Conservation (phyloP, 2,113 vertebrate genomes). For the Tichodroma muraria region DNA sequence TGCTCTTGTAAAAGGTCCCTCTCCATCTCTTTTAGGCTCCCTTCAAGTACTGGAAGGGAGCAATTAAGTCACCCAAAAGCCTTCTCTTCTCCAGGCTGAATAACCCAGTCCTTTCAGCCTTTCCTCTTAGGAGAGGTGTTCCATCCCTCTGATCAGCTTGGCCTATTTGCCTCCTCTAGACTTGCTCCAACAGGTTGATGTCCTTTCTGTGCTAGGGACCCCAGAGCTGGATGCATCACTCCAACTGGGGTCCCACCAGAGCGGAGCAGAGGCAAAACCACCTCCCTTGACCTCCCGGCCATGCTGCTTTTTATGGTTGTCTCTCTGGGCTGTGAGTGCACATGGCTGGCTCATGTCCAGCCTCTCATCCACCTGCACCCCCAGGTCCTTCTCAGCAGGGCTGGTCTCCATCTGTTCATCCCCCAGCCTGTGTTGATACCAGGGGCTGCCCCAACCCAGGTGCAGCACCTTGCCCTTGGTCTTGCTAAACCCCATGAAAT, state of each 20-base stretch:
- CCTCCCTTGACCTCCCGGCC: neutral
- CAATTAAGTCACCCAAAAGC: neutral
- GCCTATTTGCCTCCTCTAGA: neutral
- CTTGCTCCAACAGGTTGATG: neutral
- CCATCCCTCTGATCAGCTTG: neutral
- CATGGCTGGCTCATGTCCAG: neutral
- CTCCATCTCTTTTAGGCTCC: neutral
- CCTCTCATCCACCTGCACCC: neutral
- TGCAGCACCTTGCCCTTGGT: neutral
- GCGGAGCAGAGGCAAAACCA: neutral
- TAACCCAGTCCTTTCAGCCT: neutral
- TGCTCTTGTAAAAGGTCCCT: neutral
- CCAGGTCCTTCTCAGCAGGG: neutral
- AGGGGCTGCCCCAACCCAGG: neutral
- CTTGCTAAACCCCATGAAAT: neutral
- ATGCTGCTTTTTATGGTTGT: neutral
- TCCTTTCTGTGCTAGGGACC: neutral
- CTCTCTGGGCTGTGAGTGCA: neutral
- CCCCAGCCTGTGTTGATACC: fast-evolving
- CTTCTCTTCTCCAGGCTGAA: neutral
- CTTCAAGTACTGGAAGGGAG: neutral
- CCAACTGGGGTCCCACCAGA: neutral
- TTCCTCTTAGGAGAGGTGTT: neutral
- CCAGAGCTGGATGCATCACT: neutral
- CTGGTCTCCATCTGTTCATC: neutral